phyloP scores from a whole-genome alignment of 2,888 invertebrate species.

The Meloe dianella region DNA sequence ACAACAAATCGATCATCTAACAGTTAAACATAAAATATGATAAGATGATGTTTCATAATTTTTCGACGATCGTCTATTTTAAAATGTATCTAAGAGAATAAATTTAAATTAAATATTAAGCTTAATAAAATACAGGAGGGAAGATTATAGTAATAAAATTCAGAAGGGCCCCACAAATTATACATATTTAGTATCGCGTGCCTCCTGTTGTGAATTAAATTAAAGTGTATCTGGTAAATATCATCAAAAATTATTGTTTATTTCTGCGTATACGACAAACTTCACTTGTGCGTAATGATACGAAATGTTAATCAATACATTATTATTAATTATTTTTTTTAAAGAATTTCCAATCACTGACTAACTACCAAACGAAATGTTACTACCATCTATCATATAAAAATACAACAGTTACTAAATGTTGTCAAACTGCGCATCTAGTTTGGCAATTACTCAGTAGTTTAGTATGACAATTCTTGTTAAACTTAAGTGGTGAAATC shows the following conservation, averaged over 20 bases:
- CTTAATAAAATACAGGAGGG: conserved; percentile 45
- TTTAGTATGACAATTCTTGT: too few relatives aligned
- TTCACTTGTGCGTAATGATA: background rate
- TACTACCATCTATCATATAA: too few relatives aligned
- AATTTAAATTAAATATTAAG: conserved; percentile 45
- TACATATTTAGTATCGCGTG: conserved; percentile 56
- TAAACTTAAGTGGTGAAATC: too few relatives aligned
- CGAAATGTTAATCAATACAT: too few relatives aligned
- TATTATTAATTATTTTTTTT: too few relatives aligned
- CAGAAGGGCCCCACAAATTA: conserved; percentile 54
- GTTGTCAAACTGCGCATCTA: too few relatives aligned
- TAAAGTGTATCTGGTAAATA: conserved; percentile 58
- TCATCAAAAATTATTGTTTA: conserved; percentile 58
- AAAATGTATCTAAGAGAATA: conserved; percentile 28
- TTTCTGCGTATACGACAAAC: too few relatives aligned
- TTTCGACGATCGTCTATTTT: background rate
- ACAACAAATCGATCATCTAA: background rate
- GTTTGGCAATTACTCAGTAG: background rate
- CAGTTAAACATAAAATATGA: background rate
- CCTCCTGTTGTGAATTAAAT: conserved; percentile 57
- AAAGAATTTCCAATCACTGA: too few relatives aligned
- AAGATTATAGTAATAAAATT: conserved; percentile 54
- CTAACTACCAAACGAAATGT: too few relatives aligned
- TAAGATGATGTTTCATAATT: background rate
- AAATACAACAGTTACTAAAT: too few relatives aligned